These are phyloP conservation scores for Synergus gifuensis DNA, from an alignment of 2,888 invertebrate species.

Conservation along the genomic window DNA sequence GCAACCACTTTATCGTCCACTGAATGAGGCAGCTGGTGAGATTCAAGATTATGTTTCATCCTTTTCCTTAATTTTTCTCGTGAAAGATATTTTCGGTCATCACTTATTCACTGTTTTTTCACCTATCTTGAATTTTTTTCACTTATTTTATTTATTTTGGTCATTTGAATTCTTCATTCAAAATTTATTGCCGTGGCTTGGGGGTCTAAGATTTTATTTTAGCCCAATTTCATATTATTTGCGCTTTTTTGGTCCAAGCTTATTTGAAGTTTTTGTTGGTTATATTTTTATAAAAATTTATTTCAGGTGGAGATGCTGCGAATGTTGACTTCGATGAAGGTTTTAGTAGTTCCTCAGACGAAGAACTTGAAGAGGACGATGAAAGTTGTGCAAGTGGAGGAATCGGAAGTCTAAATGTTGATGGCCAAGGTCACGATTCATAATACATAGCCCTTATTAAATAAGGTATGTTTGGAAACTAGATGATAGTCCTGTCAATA, in stretches of 20 bases:
- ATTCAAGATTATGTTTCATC: slow-evolving; percentile 16
- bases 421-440: not conserved
- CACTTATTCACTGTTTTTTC: no score
- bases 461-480: slow-evolving; percentile 19
- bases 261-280: not conserved
- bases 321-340: slow-evolving; percentile 57
- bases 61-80: no score
- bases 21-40: slow-evolving; percentile 45
- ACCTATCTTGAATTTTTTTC: no score
- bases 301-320: slow-evolving; percentile 46
- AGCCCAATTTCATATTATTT: not conserved
- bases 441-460: slow-evolving; percentile 10
- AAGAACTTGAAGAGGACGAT: slow-evolving; percentile 51
- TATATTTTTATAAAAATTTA: slow-evolving; percentile 28
- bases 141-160: no score
- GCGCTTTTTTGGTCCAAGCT: not conserved
- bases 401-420: not conserved
- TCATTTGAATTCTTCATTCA: not conserved
- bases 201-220: no score
- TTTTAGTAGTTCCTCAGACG: slow-evolving; percentile 60
- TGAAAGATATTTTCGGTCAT: no score
- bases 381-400: not conserved
- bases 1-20: slow-evolving; percentile 33
- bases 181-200: not conserved
- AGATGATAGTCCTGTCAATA: not conserved